Evolutionary conservation across 1,140 invertebrate genomes (phyloP).

Genomic region (Samia ricini): DNA sequence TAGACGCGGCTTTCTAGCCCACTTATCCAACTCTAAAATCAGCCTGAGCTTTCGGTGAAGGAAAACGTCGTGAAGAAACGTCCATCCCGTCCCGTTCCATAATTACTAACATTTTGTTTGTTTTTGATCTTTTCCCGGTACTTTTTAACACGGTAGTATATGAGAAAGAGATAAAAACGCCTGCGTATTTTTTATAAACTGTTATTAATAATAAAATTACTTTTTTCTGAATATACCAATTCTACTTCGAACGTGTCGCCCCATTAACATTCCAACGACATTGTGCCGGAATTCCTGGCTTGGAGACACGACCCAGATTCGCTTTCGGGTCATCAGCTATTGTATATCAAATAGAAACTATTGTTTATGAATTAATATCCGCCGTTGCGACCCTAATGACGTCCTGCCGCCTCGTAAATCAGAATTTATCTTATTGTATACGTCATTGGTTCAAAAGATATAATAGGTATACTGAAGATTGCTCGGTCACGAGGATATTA

Average conservation of each 20-base stretch:
- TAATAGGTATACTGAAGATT: background rate
- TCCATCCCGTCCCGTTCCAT: too few relatives aligned
- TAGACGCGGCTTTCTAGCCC: too few relatives aligned
- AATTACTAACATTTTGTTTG: too few relatives aligned
- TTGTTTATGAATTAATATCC: constrained; percentile 29
- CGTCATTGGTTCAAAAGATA: constrained; percentile 8
- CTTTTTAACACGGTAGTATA: too few relatives aligned
- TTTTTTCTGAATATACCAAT: constrained; percentile 19
- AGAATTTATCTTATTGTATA: constrained; percentile 9
- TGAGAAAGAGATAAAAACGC: too few relatives aligned
- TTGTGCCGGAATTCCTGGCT: constrained; percentile 24
- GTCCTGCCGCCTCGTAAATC: constrained; percentile 17
- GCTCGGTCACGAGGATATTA: background rate
- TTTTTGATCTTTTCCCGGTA: too few relatives aligned
- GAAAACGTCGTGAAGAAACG: too few relatives aligned
- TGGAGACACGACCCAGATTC: constrained; percentile 24
- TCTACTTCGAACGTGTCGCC: constrained; percentile 18
- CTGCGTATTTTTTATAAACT: background rate
- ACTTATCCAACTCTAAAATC: too few relatives aligned
- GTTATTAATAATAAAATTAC: constrained; percentile 5
- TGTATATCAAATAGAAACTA: constrained; percentile 17
- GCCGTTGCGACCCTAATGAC: constrained; percentile 13
- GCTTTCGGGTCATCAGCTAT: constrained; percentile 21
- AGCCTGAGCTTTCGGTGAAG: too few relatives aligned
- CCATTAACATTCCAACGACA: constrained; percentile 28